These are phyloP conservation scores for Lottia gigantea DNA, from an alignment of 2,888 invertebrate genomes.

Conservation along the genomic window DNA sequence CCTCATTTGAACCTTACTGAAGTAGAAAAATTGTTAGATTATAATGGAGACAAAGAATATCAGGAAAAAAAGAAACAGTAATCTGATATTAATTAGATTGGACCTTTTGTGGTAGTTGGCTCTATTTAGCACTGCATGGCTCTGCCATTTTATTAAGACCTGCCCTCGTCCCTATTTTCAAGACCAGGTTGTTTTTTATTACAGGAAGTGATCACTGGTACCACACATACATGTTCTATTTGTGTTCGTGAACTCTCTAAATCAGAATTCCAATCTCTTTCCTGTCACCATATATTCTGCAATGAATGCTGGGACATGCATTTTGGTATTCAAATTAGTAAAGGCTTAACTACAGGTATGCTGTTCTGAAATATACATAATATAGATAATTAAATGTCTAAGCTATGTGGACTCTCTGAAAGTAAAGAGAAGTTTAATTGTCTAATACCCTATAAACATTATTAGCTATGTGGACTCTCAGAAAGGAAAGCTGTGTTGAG, in stretches of 20 bases:
- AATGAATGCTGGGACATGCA: constrained; percentile 96
- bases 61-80: too few relatives aligned
- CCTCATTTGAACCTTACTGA: too few relatives aligned
- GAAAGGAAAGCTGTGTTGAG: too few relatives aligned
- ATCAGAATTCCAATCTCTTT: constrained; percentile 78
- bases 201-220: constrained; percentile 41
- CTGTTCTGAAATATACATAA: not conserved
- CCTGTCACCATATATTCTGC: constrained; percentile 94
- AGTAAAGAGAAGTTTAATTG: not conserved
- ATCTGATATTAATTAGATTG: too few relatives aligned
- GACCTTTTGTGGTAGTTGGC: too few relatives aligned
- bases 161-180: not conserved
- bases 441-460: not conserved
- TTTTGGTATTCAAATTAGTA: constrained; percentile 94
- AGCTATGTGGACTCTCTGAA: not conserved
- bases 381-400: too few relatives aligned
- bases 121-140: too few relatives aligned
- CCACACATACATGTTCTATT: constrained; percentile 53
- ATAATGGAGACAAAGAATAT: too few relatives aligned
- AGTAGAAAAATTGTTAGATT: too few relatives aligned
- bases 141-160: too few relatives aligned
- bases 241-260: constrained; percentile 48
- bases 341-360: constrained; percentile 79
- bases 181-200: not conserved
- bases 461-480: not conserved